Base-by-base conservation (phyloP, 23 tunicate species). In the Halocynthia aurantium region DNA sequence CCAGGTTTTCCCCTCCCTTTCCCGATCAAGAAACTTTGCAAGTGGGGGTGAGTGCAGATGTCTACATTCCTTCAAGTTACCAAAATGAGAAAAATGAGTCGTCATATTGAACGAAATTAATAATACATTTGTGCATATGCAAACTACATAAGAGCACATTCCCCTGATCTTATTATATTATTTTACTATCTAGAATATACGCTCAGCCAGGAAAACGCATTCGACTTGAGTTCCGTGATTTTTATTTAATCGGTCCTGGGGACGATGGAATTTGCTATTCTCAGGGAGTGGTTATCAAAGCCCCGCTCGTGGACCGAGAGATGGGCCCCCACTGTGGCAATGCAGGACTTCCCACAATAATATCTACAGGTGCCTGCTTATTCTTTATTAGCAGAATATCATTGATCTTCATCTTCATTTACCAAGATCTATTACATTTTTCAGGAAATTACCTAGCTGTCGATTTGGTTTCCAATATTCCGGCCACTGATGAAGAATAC, bases 281-380 rank as follows among this genome's bases (percentile, higher is more conserved):
- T 11, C 93, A 87, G 65, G 76, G 60, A 50, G 93, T 87, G 8
- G 72, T 82, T 17, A 76, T 87, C 44, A 76, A 60, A n/a, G 70
- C 86, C 6, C 85, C 93, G 6, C 55, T 82, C 7, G 76, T 82
- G 9, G 82, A 76, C 0, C 72, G 52, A 58, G 21, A 78, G 61
- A 82, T 87, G 86, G 93, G 93, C 10, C 84, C 83, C 6, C 85
- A 83, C 82, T 87, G 93, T 72, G 93, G 93, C 22, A 87, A 87
- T 61, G 76, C 93, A 9, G 93, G 93, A 18, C 19, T 87, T 8
- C 93, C 84, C 13, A 67, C 86, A 15, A 81, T 87, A 0, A 82
- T 87, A 11, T 82, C 93, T 12, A 79, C 93, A 77, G 86, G 93
- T 87, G 62, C 52, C 13, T 22, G 50, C 2, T 12, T 19, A 20